Conservation (phyloP, 2,113 vertebrate species). For the Alces alces region DNA sequence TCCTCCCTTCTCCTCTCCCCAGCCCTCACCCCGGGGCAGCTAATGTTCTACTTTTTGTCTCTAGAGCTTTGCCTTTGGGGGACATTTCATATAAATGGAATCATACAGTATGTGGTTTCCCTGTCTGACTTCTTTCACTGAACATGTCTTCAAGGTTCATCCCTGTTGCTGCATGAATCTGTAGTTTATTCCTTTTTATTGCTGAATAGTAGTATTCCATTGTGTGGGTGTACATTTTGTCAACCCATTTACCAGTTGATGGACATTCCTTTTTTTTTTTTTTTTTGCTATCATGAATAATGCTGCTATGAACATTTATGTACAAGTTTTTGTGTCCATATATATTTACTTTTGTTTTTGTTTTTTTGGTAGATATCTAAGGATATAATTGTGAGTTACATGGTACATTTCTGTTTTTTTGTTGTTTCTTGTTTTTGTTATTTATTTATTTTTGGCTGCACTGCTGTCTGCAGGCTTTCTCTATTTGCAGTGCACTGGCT, state of each 20-base stretch:
- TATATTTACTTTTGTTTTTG: background rate
- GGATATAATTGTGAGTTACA: background rate
- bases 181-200: background rate
- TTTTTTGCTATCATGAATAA: background rate
- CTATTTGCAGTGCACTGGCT: background rate
- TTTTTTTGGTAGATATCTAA: background rate
- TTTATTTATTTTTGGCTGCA: background rate
- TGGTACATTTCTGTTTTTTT: background rate
- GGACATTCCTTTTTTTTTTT: background rate
- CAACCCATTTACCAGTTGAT: background rate
- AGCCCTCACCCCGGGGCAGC: background rate
- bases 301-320: background rate
- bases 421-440: background rate
- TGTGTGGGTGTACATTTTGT: background rate
- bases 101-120: background rate
- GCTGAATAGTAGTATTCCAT: background rate
- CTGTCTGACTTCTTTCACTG: conserved; percentile 2
- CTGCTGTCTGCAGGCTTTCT: background rate
- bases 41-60: background rate
- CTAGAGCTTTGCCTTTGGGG: background rate
- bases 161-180: background rate
- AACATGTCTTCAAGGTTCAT: background rate
- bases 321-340: background rate
- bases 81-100: background rate
- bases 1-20: background rate